Conservation (phyloP, 2,888 invertebrate species). For the Poecilus cupreus region DNA sequence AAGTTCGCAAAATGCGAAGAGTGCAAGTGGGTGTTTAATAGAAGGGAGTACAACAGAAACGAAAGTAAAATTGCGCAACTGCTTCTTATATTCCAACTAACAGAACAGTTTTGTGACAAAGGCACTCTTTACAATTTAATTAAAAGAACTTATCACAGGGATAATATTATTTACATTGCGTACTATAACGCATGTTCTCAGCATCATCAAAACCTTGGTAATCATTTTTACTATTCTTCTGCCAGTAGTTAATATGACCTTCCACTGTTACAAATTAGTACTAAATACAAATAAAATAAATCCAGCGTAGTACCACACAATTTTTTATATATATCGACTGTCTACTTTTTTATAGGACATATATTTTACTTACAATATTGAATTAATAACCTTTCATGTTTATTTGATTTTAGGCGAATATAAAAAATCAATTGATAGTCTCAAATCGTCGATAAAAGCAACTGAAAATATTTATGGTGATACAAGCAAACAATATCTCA, state of each 20-base stretch:
- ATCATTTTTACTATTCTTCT: too few relatives aligned
- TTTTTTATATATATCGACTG: too few relatives aligned
- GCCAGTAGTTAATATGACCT: too few relatives aligned
- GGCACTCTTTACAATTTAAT: background rate
- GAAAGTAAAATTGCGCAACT: background rate
- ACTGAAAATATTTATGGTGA: slow-evolving; percentile 7
- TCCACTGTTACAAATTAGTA: too few relatives aligned
- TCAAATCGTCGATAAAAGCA: background rate
- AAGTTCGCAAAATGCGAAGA: background rate
- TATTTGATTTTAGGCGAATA: slow-evolving; percentile 6
- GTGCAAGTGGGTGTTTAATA: background rate
- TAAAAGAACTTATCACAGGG: slow-evolving; percentile 16
- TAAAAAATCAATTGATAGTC: background rate
- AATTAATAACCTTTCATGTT: too few relatives aligned
- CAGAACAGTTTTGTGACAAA: background rate
- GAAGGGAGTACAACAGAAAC: background rate
- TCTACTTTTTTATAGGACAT: too few relatives aligned
- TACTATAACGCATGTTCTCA: background rate
- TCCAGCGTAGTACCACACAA: too few relatives aligned
- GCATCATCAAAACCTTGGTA: too few relatives aligned
- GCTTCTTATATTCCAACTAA: background rate
- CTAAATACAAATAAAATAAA: too few relatives aligned
- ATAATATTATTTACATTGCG: background rate
- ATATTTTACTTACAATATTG: too few relatives aligned
- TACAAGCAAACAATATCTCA: background rate